These are phyloP conservation scores for Tipula vernalis DNA, from an alignment of 2,888 invertebrate species.

Conservation along the genomic window DNA sequence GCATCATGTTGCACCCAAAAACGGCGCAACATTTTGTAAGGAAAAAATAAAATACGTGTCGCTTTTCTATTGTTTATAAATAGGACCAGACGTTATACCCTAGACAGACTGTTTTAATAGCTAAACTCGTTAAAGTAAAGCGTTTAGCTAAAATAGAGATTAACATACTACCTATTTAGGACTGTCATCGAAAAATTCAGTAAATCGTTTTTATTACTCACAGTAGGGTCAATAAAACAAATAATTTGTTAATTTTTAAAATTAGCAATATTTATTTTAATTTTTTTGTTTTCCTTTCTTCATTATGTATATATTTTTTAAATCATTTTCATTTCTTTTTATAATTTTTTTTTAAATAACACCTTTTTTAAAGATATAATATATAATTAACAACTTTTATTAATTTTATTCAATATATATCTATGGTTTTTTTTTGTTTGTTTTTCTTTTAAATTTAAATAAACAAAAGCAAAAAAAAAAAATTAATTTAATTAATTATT, in stretches of 20 bases:
- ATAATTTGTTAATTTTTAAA: neutral
- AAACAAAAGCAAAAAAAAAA: constrained; percentile 13
- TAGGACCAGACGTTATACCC: too few relatives aligned
- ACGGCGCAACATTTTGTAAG: too few relatives aligned
- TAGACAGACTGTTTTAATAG: too few relatives aligned
- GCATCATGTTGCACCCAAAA: too few relatives aligned
- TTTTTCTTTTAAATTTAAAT: constrained; percentile 8
- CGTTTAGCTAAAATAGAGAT: too few relatives aligned
- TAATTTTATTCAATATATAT: neutral
- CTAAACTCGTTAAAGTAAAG: too few relatives aligned
- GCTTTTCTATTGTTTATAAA: too few relatives aligned
- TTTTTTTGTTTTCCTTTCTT: neutral
- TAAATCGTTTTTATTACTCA: too few relatives aligned
- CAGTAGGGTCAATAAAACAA: too few relatives aligned
- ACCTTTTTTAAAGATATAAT: neutral
- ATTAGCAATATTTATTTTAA: neutral
- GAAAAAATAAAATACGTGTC: too few relatives aligned
- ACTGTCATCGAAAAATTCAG: too few relatives aligned
- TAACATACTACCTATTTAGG: too few relatives aligned
- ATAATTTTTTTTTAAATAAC: neutral
- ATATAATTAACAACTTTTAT: constrained; percentile 7
- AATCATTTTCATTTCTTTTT: neutral
- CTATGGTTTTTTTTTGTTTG: neutral
- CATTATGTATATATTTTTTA: neutral
- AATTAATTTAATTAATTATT: constrained; percentile 13